phyloP scores from a whole-genome alignment of 2,888 invertebrate genomes.

The Philopedon plagiatum region DNA sequence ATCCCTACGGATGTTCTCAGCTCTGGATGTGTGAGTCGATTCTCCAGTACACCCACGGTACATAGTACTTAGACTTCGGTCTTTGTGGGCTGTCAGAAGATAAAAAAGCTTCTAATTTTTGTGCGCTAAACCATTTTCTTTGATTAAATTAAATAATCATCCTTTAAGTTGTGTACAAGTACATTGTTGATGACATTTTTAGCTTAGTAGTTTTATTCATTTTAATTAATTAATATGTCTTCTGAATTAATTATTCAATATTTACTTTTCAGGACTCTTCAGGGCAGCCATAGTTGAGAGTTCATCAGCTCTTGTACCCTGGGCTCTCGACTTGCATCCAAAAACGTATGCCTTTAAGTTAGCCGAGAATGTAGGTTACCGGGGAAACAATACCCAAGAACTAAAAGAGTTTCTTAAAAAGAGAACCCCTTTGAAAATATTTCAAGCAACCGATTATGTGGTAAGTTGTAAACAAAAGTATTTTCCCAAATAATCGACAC shows the following conservation, averaged over 20 bases:
- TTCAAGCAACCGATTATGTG: not conserved
- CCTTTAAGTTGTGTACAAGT: no score
- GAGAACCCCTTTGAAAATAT: not conserved
- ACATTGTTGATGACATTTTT: no score
- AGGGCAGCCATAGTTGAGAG: slow-evolving; percentile 4
- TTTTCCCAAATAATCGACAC: not conserved
- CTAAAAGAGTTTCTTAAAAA: not conserved
- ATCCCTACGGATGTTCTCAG: no score
- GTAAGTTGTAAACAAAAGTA: not conserved
- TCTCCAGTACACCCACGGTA: no score
- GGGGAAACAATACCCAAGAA: not conserved
- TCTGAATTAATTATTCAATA: not conserved
- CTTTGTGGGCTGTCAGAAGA: no score
- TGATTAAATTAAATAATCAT: no score
- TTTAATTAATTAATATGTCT: not conserved
- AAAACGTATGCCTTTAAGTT: not conserved
- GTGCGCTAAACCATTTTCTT: no score
- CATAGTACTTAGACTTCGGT: no score
- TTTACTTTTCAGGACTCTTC: not conserved
- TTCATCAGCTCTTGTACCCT: slow-evolving; percentile 1
- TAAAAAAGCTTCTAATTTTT: no score
- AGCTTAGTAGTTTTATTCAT: no score
- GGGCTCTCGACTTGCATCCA: slow-evolving; percentile 5
- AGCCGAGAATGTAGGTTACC: not conserved
- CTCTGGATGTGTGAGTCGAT: no score